Evolutionary conservation across 1,140 invertebrate genomes (phyloP).

Genomic region (Glomeris maerens): DNA sequence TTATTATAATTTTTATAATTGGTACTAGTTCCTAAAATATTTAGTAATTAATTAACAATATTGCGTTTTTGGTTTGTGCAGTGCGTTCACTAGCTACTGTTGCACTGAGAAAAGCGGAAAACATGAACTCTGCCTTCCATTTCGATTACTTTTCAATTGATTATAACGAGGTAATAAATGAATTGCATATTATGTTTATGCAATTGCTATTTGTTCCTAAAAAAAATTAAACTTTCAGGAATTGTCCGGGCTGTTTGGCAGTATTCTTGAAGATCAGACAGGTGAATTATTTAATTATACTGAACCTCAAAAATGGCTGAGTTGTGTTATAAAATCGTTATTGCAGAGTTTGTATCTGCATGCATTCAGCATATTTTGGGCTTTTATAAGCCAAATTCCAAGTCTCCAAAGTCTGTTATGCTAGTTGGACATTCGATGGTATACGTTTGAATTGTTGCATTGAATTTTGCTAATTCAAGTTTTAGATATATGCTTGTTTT

Average conservation of each 20-base stretch:
- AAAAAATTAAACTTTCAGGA: no score
- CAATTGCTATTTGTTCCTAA: no score
- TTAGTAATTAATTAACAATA: no score
- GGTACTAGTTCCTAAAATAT: no score
- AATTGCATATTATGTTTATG: constrained; percentile 6
- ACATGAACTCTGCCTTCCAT: constrained; percentile 46
- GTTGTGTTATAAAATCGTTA: no score
- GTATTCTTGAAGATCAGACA: constrained; percentile 58
- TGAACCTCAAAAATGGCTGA: no score
- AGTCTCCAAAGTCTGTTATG: constrained; percentile 47
- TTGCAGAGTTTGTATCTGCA: constrained; percentile 47
- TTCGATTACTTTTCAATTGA: constrained; percentile 81
- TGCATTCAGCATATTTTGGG: constrained; percentile 56
- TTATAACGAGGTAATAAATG: constrained; percentile 46
- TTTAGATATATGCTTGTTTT: constrained; percentile 15
- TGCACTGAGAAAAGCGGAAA: constrained; percentile 64
- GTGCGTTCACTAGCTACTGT: constrained; percentile 77
- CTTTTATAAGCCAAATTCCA: constrained; percentile 43
- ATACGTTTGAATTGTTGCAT: constrained; percentile 25
- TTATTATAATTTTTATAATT: no score
- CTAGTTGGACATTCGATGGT: constrained; percentile 87
- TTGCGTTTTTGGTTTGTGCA: no score
- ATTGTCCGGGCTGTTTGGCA: constrained; percentile 59
- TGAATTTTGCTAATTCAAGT: constrained; percentile 3
- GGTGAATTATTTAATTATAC: no score